Evolutionary conservation across 2,888 invertebrate species (phyloP), one percentile per base, ranked within the genome.

Genomic region (Eristalis pertinax): DNA sequence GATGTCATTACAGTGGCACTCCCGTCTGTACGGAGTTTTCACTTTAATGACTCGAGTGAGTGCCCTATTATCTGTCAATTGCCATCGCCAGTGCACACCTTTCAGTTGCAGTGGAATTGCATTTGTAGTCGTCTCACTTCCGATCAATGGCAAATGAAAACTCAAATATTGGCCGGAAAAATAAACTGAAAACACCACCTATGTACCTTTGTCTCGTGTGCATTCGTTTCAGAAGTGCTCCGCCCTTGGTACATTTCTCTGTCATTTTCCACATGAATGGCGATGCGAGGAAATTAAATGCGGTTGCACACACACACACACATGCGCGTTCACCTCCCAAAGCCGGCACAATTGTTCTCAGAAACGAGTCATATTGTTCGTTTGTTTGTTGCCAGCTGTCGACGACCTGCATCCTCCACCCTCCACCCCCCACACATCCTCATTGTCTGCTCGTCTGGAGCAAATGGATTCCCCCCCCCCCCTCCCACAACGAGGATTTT

Each of bases 261-360:
- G 62, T 70, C 64, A 77, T 73, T 73, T 83, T 83, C 68, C 83
- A 83, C 83, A 68, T 78, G 77, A 77, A 68, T 69, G 56, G 56
- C 56, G 29, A 58, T 50, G 32, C 60, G 65, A 60, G 76, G 24
- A 38, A 76, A 82, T 72, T 38, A 83, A 83, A 67, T 72, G 72
- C 43, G 75, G 64, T 75, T 75, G 32, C 43, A 22, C 32, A 32
- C 1, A 32, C 32, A 8, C 1, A 5, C 29, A 4, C 29, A 56
- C 29, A 65, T 35, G n/a, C n/a, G n/a, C n/a, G 29, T 19, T 13
- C 64, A 7, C 22, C 32, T 64, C 11, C 32, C 22, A 19, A 56
- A 32, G n/a, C n/a, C 35, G 26, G 10, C n/a, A 64, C 29, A 41
- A 70, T 81, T 75, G 69, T 35, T 13, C 38, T 65, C 65, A 22